Percentiles rank a stretch among this genome's conserved stretches.
Conservation (phyloP, 2,888 invertebrate genomes). For the Aromia moschata region DNA sequence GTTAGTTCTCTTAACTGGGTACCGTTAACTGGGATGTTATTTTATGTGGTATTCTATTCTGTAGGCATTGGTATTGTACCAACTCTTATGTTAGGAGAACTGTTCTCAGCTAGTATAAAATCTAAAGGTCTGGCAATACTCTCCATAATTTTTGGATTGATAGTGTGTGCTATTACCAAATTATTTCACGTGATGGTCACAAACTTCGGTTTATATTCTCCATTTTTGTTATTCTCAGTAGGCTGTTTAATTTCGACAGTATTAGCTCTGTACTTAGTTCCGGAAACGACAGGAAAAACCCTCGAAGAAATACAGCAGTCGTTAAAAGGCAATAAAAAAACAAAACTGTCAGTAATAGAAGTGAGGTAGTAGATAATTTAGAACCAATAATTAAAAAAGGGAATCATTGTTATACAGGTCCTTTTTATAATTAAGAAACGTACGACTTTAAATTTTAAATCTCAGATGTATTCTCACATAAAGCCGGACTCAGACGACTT, state of each 20-base stretch:
- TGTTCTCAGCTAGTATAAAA: conserved; percentile 53
- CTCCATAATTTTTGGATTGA: conserved; percentile 43
- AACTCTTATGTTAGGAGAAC: conserved; percentile 50
- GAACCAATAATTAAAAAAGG: too few relatives aligned
- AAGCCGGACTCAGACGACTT: too few relatives aligned
- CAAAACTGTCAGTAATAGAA: too few relatives aligned
- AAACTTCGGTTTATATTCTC: conserved; percentile 47
- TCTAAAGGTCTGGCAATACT: conserved; percentile 45
- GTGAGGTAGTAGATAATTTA: too few relatives aligned
- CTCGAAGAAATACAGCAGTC: conserved; percentile 32
- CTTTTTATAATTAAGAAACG: too few relatives aligned
- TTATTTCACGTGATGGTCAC: conserved; percentile 51
- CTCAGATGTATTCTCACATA: too few relatives aligned
- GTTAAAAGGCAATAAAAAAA: too few relatives aligned
- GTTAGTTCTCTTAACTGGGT: conserved; percentile 45
- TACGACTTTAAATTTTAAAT: too few relatives aligned
- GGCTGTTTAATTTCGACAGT: conserved; percentile 29
- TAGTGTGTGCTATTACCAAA: conserved; percentile 46
- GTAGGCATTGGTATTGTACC: conserved; percentile 50
- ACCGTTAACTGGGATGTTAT: conserved; percentile 51
- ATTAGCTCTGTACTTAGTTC: conserved; percentile 21
- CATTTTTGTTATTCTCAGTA: conserved; percentile 51
- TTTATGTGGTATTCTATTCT: conserved; percentile 45
- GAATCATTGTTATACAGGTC: too few relatives aligned
- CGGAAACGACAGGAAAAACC: conserved; percentile 33